Base-by-base conservation (phyloP, 1,140 invertebrate genomes). In the Drosophila guanche region DNA sequence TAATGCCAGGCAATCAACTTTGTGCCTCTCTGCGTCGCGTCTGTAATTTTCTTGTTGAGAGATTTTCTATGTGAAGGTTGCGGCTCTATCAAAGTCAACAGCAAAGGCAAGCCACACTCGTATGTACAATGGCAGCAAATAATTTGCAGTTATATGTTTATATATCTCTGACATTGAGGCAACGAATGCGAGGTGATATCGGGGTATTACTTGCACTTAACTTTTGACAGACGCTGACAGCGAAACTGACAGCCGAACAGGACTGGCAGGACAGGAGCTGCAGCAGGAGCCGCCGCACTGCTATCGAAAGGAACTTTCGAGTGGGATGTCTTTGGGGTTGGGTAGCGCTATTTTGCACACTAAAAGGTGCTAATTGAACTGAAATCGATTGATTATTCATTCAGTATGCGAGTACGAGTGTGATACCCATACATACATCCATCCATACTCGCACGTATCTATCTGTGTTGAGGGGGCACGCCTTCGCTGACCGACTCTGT, bases 61-160 rank as follows among this genome's bases (percentile, higher is more conserved):
- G 89, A 90, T 90, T 90, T 90, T 90, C 83, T 90, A 79, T 90
- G 89, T 90, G 88, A 90, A 90, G 89, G 89, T 90, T 89, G 69
- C 46, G 48, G 72, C 69, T 63, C 65, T 79, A 83, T 71, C 68
- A 68, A 68, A 62, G 61, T 55, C 47, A 47, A 52, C 40, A 27
- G 50, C 52, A 59, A 60, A 45, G 51, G 27, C 57, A 59, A 58
- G 42, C 69, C 61, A 67, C 62, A 63, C 14, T 8, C 40, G 25
- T 54, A 68, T 59, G 61, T 77, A 78, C 83, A 88, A 81, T 83
- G 83, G 83, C 78, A 86, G 78, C 33, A 75, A 68, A 50, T 76
- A 89, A 78, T 88, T 86, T 79, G 81, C 81, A 86, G 83, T 78
- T 78, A 88, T 83, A 72, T 79, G 76, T 67, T 86, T 73, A 70